Evolutionary conservation across 2,888 invertebrate genomes (phyloP), one percentile per base, ranked within the genome.

Genomic region (Calameuta idolon): DNA sequence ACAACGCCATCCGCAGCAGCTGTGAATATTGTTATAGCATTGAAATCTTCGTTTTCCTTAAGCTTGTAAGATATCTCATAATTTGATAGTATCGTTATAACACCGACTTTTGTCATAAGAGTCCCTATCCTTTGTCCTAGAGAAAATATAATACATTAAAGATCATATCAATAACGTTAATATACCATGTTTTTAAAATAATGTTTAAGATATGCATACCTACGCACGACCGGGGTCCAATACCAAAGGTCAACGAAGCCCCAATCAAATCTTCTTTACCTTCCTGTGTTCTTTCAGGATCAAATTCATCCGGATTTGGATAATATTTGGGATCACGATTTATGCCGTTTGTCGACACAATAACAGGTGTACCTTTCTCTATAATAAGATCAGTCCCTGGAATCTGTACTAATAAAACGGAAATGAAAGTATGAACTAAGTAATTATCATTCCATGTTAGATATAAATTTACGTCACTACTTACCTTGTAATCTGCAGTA

Each of bases 151-250:
- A 9, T 30, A 3, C 11, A 68, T 68, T 75, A 5, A 15, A 75
- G 82, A 74, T 34, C 75, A 76, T 74, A 75, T 37, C 69, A 69
- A 5, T 74, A 30, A 40, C 5, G n/a, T 71, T 40, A 78, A 12
- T 33, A 69, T 74, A 31, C 1, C 5, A 23, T 77, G 73, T 78
- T 30, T 68, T 37, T 69, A 68, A 33, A 74, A 75, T 40, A 73
- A 34, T 69, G 34, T 68, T 12, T 11, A 30, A 55, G 12, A 15
- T n/a, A n/a, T 34, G 76, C 83, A 80, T 68, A 88, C 89, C 89
- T 34, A 88, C 77, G 37, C 89, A 89, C 1, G 87, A 85, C 80
- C 88, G 83, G 5, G 87, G 88, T 31, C 89, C 89, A 68, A 88
- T 76, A 30, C 89, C 89, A 71, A 89, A 89, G 31, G 87, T 83